These are phyloP conservation scores for Reinhardtius hippoglossoides DNA, from an alignment of 2,113 vertebrate genomes.

Conservation along the genomic window DNA sequence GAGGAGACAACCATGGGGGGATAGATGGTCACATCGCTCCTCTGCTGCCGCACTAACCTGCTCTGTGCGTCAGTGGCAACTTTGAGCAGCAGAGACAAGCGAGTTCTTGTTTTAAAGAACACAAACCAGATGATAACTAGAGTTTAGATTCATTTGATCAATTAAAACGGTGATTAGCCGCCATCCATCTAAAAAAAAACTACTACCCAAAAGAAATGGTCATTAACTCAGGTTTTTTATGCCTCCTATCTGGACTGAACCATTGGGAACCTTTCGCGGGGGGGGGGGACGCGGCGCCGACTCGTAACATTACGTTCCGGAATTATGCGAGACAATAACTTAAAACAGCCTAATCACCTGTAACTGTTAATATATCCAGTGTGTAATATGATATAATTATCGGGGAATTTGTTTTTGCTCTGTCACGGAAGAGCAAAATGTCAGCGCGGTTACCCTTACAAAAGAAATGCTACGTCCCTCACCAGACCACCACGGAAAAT, in stretches of 20 bases:
- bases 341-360: neutral
- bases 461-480: conserved; percentile 78
- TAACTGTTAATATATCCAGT: neutral
- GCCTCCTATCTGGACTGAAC: conserved; percentile 82
- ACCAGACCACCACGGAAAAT: conserved; percentile 87
- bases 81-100: conserved; percentile 5
- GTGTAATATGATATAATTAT: neutral
- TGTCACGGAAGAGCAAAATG: neutral
- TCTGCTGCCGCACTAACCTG: conserved; percentile 28
- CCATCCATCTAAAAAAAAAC: conserved; percentile 54
- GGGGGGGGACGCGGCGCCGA: conserved; percentile 64
- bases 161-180: conserved; percentile 45
- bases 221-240: conserved; percentile 82
- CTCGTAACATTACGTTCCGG: conserved; percentile 31
- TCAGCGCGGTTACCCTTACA: conserved; percentile 50
- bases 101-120: neutral
- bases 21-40: conserved; percentile 41
- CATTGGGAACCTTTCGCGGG: conserved; percentile 68
- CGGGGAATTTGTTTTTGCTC: neutral
- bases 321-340: conserved; percentile 4
- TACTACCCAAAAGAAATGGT: conserved; percentile 74
- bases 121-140: neutral
- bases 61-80: conserved; percentile 35
- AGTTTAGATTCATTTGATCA: conserved; percentile 21
- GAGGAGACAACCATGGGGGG: conserved; percentile 51